phyloP scores from a whole-genome alignment of 2,113 vertebrate species.

The Conger conger region DNA sequence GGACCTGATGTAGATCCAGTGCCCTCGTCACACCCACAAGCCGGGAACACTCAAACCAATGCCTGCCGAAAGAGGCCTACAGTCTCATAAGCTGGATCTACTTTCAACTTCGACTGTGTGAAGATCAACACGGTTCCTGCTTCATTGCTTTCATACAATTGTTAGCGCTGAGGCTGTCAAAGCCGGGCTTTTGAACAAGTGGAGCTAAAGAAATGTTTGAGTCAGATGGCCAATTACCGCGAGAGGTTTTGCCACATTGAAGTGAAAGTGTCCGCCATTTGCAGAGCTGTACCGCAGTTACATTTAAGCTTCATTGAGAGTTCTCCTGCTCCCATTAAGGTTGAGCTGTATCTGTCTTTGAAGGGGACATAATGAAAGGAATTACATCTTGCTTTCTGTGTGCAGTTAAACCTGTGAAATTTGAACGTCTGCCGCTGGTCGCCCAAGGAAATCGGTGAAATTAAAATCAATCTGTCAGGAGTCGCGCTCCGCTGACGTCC shows the following conservation, averaged over 20 bases:
- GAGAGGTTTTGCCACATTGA: neutral
- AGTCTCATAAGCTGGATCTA: neutral
- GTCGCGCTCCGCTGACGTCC: conserved; percentile 34
- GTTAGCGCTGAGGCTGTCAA: neutral
- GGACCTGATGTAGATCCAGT: neutral
- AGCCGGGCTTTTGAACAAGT: neutral
- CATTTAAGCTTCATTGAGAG: neutral
- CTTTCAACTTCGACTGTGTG: neutral
- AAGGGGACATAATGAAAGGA: neutral
- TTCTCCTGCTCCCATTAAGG: neutral
- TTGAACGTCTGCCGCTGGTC: neutral
- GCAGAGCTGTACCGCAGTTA: neutral
- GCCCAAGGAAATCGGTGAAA: conserved; percentile 42
- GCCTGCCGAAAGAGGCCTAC: neutral
- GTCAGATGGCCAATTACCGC: neutral
- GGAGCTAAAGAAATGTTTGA: neutral
- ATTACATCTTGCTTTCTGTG: neutral
- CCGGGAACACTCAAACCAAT: neutral
- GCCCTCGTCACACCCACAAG: neutral
- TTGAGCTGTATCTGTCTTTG: neutral
- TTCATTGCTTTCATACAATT: neutral
- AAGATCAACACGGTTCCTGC: neutral
- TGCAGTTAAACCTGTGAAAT: neutral
- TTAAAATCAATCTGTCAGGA: conserved; percentile 40
- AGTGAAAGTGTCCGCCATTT: neutral